Evolutionary conservation across 2,888 invertebrate genomes (phyloP).

Genomic region (Fragum whitleyi): DNA sequence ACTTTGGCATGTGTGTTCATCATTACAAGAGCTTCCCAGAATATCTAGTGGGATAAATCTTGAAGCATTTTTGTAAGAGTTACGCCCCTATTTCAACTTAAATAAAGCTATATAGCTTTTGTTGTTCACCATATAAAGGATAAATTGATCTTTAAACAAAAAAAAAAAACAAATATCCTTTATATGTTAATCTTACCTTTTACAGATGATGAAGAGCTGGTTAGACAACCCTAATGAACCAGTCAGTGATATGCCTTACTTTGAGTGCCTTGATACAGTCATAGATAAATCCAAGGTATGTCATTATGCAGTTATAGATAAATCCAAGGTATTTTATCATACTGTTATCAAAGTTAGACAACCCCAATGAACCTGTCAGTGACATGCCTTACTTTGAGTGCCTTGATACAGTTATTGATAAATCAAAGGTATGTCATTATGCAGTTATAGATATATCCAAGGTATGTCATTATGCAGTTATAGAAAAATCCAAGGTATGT

Average conservation of each 20-base stretch:
- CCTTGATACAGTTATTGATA: constrained; percentile 90
- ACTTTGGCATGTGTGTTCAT: too few species aligned
- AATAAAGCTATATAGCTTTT: too few species aligned
- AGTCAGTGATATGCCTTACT: constrained; percentile 94
- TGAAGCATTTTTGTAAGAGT: too few species aligned
- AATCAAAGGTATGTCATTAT: constrained; percentile 74
- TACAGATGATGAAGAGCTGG: constrained; percentile 90
- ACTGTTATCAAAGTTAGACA: constrained; percentile 92
- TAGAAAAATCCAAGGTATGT: constrained; percentile 83
- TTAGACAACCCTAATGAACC: constrained; percentile 95
- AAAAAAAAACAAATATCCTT: too few species aligned
- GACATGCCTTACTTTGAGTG: constrained; percentile 97
- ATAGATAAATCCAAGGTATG: constrained; percentile 83
- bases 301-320: constrained; percentile 45
- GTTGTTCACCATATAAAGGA: too few species aligned
- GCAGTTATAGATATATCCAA: constrained; percentile 82
- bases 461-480: constrained; percentile 89
- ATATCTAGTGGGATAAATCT: too few species aligned
- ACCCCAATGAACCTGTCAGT: constrained; percentile 94
- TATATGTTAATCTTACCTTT: not conserved
- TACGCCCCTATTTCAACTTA: too few species aligned
- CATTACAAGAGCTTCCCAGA: too few species aligned
- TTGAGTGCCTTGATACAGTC: constrained; percentile 95
- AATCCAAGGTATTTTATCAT: constrained; percentile 86
- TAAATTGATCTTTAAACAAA: too few species aligned